Evolutionary conservation across 1,140 invertebrate species (phyloP).

Genomic region (Myzus persicae): DNA sequence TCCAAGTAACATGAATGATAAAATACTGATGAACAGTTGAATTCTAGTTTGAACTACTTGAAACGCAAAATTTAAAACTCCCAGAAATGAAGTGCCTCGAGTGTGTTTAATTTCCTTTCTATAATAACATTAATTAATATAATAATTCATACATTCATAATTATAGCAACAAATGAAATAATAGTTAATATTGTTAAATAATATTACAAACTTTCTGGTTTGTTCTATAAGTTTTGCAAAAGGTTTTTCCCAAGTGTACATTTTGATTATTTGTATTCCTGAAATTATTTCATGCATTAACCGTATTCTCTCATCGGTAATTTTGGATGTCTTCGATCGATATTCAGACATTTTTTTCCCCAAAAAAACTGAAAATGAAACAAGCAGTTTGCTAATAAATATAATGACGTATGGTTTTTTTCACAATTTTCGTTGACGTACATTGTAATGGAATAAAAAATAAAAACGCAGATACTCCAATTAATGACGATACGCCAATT

Average conservation of each 20-base stretch:
- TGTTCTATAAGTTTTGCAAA: constrained; percentile 73
- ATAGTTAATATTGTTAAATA: constrained; percentile 76
- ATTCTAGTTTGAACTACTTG: not conserved
- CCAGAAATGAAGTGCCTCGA: constrained; percentile 73
- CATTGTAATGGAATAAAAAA: constrained; percentile 85
- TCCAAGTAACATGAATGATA: constrained; percentile 77
- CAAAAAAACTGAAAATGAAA: constrained; percentile 77
- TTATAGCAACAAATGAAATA: constrained; percentile 69
- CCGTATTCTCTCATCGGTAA: constrained; percentile 83
- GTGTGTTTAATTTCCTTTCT: constrained; percentile 72
- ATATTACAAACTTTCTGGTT: constrained; percentile 70
- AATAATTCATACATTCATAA: not conserved
- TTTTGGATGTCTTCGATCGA: constrained; percentile 72
- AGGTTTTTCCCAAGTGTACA: constrained; percentile 87
- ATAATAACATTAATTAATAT: not conserved
- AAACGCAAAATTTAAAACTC: constrained; percentile 75
- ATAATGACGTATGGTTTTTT: not conserved
- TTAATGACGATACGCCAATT: constrained; percentile 77
- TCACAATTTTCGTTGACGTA: constrained; percentile 63
- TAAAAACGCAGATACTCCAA: constrained; percentile 80
- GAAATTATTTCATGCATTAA: constrained; percentile 90
- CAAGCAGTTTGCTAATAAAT: constrained; percentile 80
- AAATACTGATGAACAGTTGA: constrained; percentile 75
- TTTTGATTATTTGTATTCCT: constrained; percentile 90
- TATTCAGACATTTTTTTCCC: constrained; percentile 75